Conservation (phyloP, 2,797 vertebrate genomes). For the Siniperca obscura region DNA sequence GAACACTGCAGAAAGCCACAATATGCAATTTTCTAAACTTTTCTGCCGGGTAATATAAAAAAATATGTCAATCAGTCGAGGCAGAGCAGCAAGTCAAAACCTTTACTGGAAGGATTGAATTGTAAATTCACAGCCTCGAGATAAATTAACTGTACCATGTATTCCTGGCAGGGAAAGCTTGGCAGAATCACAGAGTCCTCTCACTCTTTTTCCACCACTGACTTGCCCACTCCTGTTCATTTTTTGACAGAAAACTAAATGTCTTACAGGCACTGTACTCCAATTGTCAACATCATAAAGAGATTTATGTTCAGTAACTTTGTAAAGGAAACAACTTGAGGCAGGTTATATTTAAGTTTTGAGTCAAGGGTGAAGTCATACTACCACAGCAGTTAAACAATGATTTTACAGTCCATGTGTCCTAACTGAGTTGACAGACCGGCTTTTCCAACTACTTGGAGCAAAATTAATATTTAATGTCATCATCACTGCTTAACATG, state of each 20-base stretch:
- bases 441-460: slow-evolving; percentile 45
- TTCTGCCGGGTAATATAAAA: slow-evolving; percentile 43
- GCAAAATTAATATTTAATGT: slow-evolving; percentile 34
- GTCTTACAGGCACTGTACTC: slow-evolving; percentile 61
- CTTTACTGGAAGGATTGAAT: slow-evolving; percentile 46
- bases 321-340: slow-evolving; percentile 60
- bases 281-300: slow-evolving; percentile 58
- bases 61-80: slow-evolving; percentile 48
- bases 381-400: slow-evolving; percentile 51
- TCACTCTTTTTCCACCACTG: slow-evolving; percentile 58
- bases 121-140: slow-evolving; percentile 62
- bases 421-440: slow-evolving; percentile 48
- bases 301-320: slow-evolving; percentile 64
- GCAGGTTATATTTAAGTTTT: slow-evolving; percentile 57
- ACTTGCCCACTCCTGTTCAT: slow-evolving; percentile 69
- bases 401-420: slow-evolving; percentile 51
- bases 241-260: slow-evolving; percentile 53
- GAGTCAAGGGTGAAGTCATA: slow-evolving; percentile 62
- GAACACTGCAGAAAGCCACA: slow-evolving; percentile 32
- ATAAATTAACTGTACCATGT: slow-evolving; percentile 66
- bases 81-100: slow-evolving; percentile 53
- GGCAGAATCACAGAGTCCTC: slow-evolving; percentile 45
- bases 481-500: slow-evolving; percentile 6
- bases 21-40: slow-evolving; percentile 8
- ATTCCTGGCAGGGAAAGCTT: slow-evolving; percentile 58